Conservation (phyloP, 2,888 invertebrate species). For the Choreutis nemorana region DNA sequence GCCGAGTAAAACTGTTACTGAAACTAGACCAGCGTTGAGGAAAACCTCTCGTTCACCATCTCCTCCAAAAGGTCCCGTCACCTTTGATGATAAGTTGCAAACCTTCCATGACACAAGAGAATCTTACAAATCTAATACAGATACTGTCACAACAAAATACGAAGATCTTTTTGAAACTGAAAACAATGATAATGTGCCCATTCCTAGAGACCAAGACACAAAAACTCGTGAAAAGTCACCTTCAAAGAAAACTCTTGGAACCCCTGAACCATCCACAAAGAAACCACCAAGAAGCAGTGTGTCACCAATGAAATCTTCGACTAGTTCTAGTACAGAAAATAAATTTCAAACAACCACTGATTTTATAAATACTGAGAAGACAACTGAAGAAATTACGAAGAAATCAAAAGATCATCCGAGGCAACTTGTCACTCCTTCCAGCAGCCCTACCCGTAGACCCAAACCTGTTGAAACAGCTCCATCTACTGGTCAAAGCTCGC, state of each 20-base stretch:
- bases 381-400: slow-evolving; percentile 31
- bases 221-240: slow-evolving; percentile 8
- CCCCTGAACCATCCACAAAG: slow-evolving; percentile 5
- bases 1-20: no score
- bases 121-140: slow-evolving; percentile 11
- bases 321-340: slow-evolving; percentile 21
- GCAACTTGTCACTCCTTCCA: slow-evolving; percentile 53
- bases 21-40: slow-evolving; percentile 10
- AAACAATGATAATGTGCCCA: slow-evolving; percentile 8
- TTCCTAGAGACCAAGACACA: slow-evolving; percentile 7
- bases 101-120: no score
- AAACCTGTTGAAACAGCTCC: slow-evolving; percentile 34
- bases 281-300: slow-evolving; percentile 16
- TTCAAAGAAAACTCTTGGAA: slow-evolving; percentile 2
- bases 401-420: slow-evolving; percentile 31
- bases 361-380: slow-evolving; percentile 35
- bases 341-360: slow-evolving; percentile 32
- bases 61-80: slow-evolving; percentile 25
- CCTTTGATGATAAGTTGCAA: no score
- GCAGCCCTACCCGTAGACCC: slow-evolving; percentile 54
- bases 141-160: slow-evolving; percentile 11
- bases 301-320: slow-evolving; percentile 23
- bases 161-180: slow-evolving; percentile 7
- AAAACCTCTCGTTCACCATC: slow-evolving; percentile 25
- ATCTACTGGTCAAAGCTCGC: slow-evolving; percentile 57